phyloP scores from a whole-genome alignment of 2,888 invertebrate genomes.

The Selenia dentaria region DNA sequence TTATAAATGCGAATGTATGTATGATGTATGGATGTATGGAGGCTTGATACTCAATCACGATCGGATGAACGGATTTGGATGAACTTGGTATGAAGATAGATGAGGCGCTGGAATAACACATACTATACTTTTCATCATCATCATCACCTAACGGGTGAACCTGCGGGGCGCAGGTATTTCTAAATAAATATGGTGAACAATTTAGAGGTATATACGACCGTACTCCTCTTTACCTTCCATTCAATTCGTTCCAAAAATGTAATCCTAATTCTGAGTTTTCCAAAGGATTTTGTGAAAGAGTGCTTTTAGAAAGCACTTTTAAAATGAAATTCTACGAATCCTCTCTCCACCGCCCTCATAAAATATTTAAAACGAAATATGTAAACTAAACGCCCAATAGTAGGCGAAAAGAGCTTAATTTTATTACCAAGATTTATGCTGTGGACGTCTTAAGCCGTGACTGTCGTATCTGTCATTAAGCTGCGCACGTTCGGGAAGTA shows the following conservation, averaged over 20 bases:
- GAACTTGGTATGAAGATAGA: no score
- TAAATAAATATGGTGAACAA: no score
- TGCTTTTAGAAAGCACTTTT: constrained; percentile 31
- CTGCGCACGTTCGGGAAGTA: constrained; percentile 10
- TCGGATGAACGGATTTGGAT: no score
- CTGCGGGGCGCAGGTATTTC: no score
- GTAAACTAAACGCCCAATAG: constrained; percentile 21
- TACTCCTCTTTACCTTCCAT: no score
- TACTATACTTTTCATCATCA: no score
- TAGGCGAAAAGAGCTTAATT: constrained; percentile 13
- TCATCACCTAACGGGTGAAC: no score
- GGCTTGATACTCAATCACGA: no score
- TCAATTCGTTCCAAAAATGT: constrained; percentile 38
- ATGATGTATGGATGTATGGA: no score
- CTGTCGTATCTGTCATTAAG: constrained; percentile 20
- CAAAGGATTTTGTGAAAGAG: constrained; percentile 33
- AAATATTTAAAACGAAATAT: constrained; percentile 25
- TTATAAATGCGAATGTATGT: no score
- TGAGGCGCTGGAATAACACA: no score
- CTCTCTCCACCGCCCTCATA: constrained; percentile 11
- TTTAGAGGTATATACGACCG: no score
- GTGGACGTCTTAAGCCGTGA: constrained; percentile 11
- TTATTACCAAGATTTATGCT: constrained; percentile 18
- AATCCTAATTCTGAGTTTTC: constrained; percentile 35
- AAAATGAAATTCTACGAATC: constrained; percentile 30